phyloP scores from a whole-genome alignment of 2,888 invertebrate species.

The Aporophyla nigra region DNA sequence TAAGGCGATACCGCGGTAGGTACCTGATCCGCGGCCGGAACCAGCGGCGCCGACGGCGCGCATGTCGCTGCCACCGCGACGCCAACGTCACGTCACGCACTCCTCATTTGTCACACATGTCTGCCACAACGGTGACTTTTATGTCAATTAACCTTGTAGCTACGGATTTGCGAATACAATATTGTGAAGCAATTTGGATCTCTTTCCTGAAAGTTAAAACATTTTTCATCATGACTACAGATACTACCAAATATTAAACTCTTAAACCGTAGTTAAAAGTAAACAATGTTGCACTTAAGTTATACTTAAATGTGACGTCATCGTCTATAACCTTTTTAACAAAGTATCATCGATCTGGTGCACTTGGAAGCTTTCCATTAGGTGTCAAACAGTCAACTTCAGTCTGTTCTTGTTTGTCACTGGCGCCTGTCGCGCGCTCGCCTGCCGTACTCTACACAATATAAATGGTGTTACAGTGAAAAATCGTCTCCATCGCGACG shows the following conservation, averaged over 20 bases:
- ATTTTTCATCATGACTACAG: background rate
- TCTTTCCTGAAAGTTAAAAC: background rate
- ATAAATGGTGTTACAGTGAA: conserved; percentile 76
- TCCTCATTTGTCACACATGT: conserved; percentile 81
- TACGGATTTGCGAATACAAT: conserved; percentile 32
- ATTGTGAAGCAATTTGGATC: conserved; percentile 12
- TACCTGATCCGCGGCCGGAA: conserved; percentile 67
- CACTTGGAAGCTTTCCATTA: conserved; percentile 84
- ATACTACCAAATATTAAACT: background rate
- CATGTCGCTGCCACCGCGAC: conserved; percentile 40
- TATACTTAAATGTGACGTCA: conserved; percentile 54
- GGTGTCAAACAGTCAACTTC: conserved; percentile 79
- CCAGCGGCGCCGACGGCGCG: conserved; percentile 48
- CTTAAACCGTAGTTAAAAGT: background rate
- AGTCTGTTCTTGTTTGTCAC: conserved; percentile 82
- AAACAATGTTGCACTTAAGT: background rate
- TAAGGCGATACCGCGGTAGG: conserved; percentile 77
- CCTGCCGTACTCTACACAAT: conserved; percentile 72
- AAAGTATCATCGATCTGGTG: conserved; percentile 75
- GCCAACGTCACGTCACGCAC: conserved; percentile 75
- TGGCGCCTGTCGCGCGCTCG: conserved; percentile 74
- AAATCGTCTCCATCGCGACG: conserved; percentile 70
- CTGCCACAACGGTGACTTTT: conserved; percentile 67
- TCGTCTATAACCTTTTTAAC: conserved; percentile 66
- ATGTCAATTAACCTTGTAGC: conserved; percentile 58